Conservation (phyloP, 2,888 invertebrate genomes). For the Lobophora halterata region DNA sequence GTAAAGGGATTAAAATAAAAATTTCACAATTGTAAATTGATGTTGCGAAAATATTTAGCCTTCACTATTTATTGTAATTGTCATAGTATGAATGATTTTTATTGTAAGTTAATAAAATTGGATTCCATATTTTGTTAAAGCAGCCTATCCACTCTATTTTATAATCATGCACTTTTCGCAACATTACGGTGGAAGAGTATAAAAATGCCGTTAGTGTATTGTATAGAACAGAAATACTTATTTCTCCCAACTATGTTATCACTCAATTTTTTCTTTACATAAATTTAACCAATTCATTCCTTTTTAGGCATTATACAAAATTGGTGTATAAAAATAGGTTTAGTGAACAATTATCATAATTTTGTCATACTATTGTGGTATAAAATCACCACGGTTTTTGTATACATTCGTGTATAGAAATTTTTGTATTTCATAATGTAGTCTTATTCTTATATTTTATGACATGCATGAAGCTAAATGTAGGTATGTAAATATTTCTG, state of each 20-base stretch:
- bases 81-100: constrained; percentile 11
- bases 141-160: constrained; percentile 3
- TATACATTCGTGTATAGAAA: constrained; percentile 54
- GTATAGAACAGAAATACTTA: constrained; percentile 20
- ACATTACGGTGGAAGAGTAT: constrained; percentile 15
- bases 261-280: constrained; percentile 42
- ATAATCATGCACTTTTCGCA: constrained; percentile 19
- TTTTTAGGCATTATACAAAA: constrained; percentile 62
- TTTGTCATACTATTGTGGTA: constrained; percentile 39
- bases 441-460: constrained; percentile 34
- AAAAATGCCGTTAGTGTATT: constrained; percentile 37
- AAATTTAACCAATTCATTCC: constrained; percentile 66
- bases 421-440: constrained; percentile 41
- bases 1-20: constrained; percentile 36
- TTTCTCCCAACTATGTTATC: constrained; percentile 6
- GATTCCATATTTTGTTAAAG: constrained; percentile 6
- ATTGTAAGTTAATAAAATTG: constrained; percentile 4
- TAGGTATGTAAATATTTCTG: constrained; percentile 71
- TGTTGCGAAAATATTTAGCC: constrained; percentile 20
- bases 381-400: constrained; percentile 44
- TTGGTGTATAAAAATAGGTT: constrained; percentile 49
- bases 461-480: constrained; percentile 49
- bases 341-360: constrained; percentile 29
- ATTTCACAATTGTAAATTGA: constrained; percentile 25
- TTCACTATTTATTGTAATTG: constrained; percentile 18